A percentile compares a stretch with the other conserved stretches of the same genome.
Evolutionary conservation across 2,888 invertebrate genomes (phyloP).

Genomic region (Alsophila aescularia): DNA sequence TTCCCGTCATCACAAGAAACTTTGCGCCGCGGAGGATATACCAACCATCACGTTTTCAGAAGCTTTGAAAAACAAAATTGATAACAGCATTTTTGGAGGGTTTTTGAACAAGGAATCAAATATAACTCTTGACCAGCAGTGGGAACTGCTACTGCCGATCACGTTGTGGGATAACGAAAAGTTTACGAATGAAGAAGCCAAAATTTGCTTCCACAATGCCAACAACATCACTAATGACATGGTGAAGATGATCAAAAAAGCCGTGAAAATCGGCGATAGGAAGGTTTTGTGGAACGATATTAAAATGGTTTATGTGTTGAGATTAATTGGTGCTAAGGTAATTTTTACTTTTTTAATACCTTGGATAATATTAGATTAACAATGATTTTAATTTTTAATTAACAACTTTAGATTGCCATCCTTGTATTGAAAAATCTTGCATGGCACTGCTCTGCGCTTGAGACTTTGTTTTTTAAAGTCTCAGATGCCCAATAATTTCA

Average conservation of each 20-base stretch:
- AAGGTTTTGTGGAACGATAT: slow-evolving; percentile 55
- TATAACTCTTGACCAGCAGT: slow-evolving; percentile 61
- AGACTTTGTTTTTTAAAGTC: too few species aligned
- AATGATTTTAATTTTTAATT: too few species aligned
- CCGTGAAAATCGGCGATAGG: slow-evolving; percentile 54
- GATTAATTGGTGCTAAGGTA: slow-evolving; percentile 66
- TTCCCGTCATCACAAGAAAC: slow-evolving; percentile 55
- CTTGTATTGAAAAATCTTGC: too few species aligned
- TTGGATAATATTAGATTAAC: too few species aligned
- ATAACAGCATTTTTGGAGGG: slow-evolving; percentile 58
- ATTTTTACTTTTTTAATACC: background rate
- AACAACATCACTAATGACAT: slow-evolving; percentile 68
- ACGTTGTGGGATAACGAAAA: slow-evolving; percentile 70
- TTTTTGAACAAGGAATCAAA: slow-evolving; percentile 61
- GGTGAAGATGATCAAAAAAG: slow-evolving; percentile 56
- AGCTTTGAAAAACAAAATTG: slow-evolving; percentile 64
- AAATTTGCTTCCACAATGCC: slow-evolving; percentile 59
- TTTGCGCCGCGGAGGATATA: slow-evolving; percentile 52
- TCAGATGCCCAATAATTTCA: too few species aligned
- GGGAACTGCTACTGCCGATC: slow-evolving; percentile 64
- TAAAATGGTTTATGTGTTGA: slow-evolving; percentile 54
- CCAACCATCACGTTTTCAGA: slow-evolving; percentile 53
- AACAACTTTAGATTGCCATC: too few species aligned
- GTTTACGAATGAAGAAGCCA: slow-evolving; percentile 64
- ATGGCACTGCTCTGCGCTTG: too few species aligned